These are phyloP conservation scores for Alcis repandata DNA, from an alignment of 2,888 invertebrate species.

Conservation along the genomic window DNA sequence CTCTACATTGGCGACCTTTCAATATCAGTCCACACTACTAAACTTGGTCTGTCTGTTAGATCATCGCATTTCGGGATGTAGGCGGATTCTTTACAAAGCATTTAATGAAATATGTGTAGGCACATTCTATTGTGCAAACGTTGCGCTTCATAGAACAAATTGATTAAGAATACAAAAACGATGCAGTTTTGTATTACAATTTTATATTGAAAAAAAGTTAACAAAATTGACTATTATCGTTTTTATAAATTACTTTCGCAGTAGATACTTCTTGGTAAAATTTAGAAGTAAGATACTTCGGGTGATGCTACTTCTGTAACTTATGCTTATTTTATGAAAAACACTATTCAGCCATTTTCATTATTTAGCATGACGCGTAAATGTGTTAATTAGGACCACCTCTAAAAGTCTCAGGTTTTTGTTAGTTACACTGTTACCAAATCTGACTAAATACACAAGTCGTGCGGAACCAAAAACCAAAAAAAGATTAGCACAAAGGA, in stretches of 20 bases:
- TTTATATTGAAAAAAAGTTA: not conserved
- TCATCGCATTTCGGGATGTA: conserved; percentile 20
- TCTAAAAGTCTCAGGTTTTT: not conserved
- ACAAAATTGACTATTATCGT: not conserved
- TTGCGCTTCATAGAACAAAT: conserved; percentile 29
- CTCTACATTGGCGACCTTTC: not conserved
- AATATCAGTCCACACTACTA: not conserved
- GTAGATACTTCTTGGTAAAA: too few relatives aligned
- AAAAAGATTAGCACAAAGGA: conserved; percentile 46
- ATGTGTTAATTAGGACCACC: conserved; percentile 1
- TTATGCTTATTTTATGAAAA: not conserved
- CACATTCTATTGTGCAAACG: conserved; percentile 31
- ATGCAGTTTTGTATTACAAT: not conserved
- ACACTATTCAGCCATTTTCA: conserved; percentile 3
- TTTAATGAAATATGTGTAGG: conserved; percentile 18
- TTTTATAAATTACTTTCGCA: not conserved
- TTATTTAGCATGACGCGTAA: conserved; percentile 6
- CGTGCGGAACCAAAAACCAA: conserved; percentile 21
- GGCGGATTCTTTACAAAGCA: conserved; percentile 24
- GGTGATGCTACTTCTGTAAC: not conserved
- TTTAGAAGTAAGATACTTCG: not conserved
- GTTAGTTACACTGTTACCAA: conserved; percentile 13
- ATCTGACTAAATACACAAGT: not conserved
- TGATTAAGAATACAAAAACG: conserved; percentile 25
- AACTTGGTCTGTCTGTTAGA: conserved; percentile 19